Percentiles rank a stretch among this genome's conserved stretches.
These are phyloP conservation scores for Scomber scombrus DNA, from an alignment of 2,113 vertebrate species.

Conservation along the genomic window DNA sequence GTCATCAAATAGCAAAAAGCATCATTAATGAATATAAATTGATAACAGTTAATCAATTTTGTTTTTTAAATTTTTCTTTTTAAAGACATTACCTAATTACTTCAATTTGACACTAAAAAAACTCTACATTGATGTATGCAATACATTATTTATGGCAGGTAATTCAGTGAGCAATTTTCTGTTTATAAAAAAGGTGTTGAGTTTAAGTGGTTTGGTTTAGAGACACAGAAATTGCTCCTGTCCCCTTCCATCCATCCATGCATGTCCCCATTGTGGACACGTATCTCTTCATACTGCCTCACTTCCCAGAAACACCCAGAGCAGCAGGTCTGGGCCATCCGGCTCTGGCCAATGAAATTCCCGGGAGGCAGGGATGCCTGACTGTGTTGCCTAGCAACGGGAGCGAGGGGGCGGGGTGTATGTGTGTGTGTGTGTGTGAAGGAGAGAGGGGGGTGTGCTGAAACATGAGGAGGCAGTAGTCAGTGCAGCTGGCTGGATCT, in stretches of 20 bases:
- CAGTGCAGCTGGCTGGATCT: conserved; percentile 93
- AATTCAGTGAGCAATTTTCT: not conserved
- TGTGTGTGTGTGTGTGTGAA: conserved; percentile 23
- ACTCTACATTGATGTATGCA: too few relatives aligned
- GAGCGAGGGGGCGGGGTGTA: conserved; percentile 43
- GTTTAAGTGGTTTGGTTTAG: conserved; percentile 5
- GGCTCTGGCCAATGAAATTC: conserved; percentile 88
- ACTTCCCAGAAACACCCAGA: conserved; percentile 69
- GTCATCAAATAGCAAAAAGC: not conserved
- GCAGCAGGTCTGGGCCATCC: conserved; percentile 85
- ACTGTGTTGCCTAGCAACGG: conserved; percentile 94
- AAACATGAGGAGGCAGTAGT: conserved; percentile 84
- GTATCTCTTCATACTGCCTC: conserved; percentile 29
- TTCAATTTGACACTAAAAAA: not conserved
- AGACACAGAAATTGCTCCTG: conserved; percentile 11
- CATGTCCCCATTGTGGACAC: conserved; percentile 10
- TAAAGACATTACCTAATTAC: not conserved
- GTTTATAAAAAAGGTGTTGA: not conserved
- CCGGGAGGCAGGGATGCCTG: conserved; percentile 81
- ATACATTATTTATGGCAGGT: not conserved
- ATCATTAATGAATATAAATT: not conserved
- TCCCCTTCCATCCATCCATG: not conserved
- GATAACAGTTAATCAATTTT: not conserved
- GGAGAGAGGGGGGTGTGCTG: conserved; percentile 61
- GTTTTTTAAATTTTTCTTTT: not conserved